Evolutionary conservation across 2,797 vertebrate genomes (phyloP), one percentile per base, ranked within the genome.

Genomic region (Smutsia gigantea): DNA sequence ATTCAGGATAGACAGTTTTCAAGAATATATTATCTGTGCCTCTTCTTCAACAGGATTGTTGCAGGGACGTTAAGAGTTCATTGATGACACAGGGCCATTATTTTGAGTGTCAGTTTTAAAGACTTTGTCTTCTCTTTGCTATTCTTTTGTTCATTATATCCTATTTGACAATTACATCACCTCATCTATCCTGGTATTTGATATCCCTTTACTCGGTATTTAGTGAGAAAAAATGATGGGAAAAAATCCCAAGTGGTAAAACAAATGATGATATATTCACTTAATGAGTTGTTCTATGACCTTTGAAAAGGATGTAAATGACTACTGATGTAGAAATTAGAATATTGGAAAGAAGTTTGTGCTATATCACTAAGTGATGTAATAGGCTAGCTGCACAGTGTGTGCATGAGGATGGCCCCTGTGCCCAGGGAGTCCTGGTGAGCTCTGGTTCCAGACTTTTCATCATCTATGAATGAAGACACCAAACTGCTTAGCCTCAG

Each of bases 51-150:
- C 23, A 83, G 78, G 87, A 63, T 59, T 84, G n/a, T 85, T 66
- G 23, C 59, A 63, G 63, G 88, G 82, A 71, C 3, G 4, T 31
- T 77, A 64, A 55, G 53, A 78, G 57, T 78, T 89, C 46, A 11
- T 12, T 57, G 57, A 46, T 55, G 34, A 61, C 3, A 6, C 18
- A 19, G 46, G 34, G 42, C 53, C 19, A 46, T 74, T 92, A 69
- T 46, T 84, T 69, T 72, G 12, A 84, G 66, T 93, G 64, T 85
- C 68, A 74, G 7, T 81, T 95, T 81, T 77, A 75, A 92, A 84
- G 69, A 27, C 55, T 51, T 57, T 82, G 25, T 79, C 64, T 93
- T 85, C 87, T 71, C 59, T 74, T 95, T 81, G 37, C 29, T 78
- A 19, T 82, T 34, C 27, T 63, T 82, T 46, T 87, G 34, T 68